These are phyloP conservation scores for Thalpophila matura DNA, from an alignment of 2,888 invertebrate genomes.

Conservation along the genomic window DNA sequence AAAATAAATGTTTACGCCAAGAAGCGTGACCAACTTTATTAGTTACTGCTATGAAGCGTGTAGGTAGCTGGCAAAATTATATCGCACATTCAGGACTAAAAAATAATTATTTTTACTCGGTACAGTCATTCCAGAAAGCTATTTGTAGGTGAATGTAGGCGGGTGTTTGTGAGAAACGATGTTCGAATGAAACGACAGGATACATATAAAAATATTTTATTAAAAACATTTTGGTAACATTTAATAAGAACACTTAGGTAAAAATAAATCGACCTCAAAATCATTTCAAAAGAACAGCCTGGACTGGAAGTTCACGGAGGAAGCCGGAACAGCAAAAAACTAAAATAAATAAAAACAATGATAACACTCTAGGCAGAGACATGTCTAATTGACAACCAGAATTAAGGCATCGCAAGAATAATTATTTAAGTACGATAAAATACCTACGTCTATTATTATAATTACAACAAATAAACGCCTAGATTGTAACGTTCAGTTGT, in stretches of 20 bases:
- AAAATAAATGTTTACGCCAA: constrained; percentile 71
- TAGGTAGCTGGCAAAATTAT: constrained; percentile 60
- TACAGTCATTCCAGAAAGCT: constrained; percentile 59
- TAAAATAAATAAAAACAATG: constrained; percentile 89
- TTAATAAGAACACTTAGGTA: constrained; percentile 92
- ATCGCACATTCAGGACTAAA: constrained; percentile 61
- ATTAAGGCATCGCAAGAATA: constrained; percentile 92
- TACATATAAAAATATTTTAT: constrained; percentile 92
- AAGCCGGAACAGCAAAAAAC: constrained; percentile 90
- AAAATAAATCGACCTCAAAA: constrained; percentile 91
- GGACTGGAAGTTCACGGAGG: constrained; percentile 91
- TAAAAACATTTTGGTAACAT: constrained; percentile 92
- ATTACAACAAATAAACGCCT: constrained; percentile 90
- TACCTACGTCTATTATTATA: constrained; percentile 91
- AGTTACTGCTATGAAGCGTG: constrained; percentile 55
- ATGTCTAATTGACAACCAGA: constrained; percentile 92
- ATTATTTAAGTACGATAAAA: constrained; percentile 91
- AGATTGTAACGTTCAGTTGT: constrained; percentile 83
- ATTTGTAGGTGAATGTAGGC: constrained; percentile 60
- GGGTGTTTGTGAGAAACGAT: constrained; percentile 37
- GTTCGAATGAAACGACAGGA: constrained; percentile 73
- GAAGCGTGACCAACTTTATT: constrained; percentile 75
- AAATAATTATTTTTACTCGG: constrained; percentile 70
- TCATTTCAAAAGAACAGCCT: constrained; percentile 91
- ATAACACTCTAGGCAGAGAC: constrained; percentile 91